Percentiles rank a stretch among this genome's conserved stretches.
These are phyloP conservation scores for Baccha elongata DNA, from an alignment of 2,888 invertebrate genomes.

Conservation along the genomic window DNA sequence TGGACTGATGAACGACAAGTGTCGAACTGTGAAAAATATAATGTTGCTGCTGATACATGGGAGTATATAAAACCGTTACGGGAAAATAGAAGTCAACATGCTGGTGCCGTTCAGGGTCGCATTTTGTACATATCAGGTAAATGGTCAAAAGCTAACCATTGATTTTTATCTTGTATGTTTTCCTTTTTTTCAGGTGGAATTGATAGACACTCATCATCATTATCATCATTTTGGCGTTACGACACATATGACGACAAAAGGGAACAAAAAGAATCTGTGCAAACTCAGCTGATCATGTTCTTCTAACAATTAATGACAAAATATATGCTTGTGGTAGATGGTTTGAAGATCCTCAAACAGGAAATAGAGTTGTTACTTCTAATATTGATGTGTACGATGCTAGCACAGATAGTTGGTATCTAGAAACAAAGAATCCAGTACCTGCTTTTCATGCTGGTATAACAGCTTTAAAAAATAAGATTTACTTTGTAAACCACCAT, in stretches of 20 bases:
- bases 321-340: slow-evolving; percentile 87
- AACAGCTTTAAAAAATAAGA: slow-evolving; percentile 84
- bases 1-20: slow-evolving; percentile 79
- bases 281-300: slow-evolving; percentile 86
- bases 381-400: slow-evolving; percentile 87
- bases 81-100: slow-evolving; percentile 85
- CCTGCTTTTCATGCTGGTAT: slow-evolving; percentile 88
- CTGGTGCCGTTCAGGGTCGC: slow-evolving; percentile 82
- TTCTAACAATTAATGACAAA: slow-evolving; percentile 84
- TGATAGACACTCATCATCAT: slow-evolving; percentile 81
- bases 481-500: slow-evolving; percentile 88
- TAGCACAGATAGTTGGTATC: slow-evolving; percentile 84
- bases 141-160: background rate
- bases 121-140: slow-evolving; percentile 81
- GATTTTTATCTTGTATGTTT: slow-evolving; percentile 64
- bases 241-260: slow-evolving; percentile 84
- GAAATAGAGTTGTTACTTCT: slow-evolving; percentile 84
- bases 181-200: slow-evolving; percentile 78
- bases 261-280: slow-evolving; percentile 84
- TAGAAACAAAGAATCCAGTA: slow-evolving; percentile 85
- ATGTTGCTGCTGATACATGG: slow-evolving; percentile 85
- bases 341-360: slow-evolving; percentile 84
- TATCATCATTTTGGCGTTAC: slow-evolving; percentile 83
- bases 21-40: slow-evolving; percentile 85
- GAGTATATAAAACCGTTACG: slow-evolving; percentile 84